Evolutionary conservation across 1,140 invertebrate genomes (phyloP).

Genomic region (Bombus fervidus): DNA sequence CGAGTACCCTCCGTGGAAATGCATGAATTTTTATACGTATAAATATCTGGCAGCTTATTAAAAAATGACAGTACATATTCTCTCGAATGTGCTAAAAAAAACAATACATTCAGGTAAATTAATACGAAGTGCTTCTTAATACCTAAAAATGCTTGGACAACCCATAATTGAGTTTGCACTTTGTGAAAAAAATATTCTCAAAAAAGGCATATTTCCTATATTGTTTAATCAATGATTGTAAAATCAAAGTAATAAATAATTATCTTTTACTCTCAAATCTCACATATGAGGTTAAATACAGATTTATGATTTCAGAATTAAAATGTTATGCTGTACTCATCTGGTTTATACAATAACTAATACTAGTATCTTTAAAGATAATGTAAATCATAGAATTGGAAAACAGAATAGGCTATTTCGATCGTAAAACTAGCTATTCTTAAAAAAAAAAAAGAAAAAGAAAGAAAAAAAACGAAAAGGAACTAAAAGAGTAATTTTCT

Average conservation of each 20-base stretch:
- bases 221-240: neutral
- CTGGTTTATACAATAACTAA: constrained; percentile 14
- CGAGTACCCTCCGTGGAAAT: neutral
- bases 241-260: constrained; percentile 27
- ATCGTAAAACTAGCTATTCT: neutral
- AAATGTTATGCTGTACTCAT: neutral
- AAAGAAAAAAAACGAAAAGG: neutral
- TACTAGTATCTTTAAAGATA: constrained; percentile 1
- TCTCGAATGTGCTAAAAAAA: neutral
- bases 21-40: neutral
- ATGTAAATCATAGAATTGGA: neutral
- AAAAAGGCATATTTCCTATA: neutral
- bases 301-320: neutral
- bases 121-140: neutral
- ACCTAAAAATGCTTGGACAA: neutral
- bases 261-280: neutral
- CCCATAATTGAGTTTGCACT: neutral
- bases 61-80: constrained; percentile 6
- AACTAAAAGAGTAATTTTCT: neutral
- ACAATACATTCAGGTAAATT: constrained; percentile 2
- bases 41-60: constrained; percentile 17
- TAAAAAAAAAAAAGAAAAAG: neutral
- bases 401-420: neutral
- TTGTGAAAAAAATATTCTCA: neutral
- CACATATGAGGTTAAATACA: neutral